Evolutionary conservation across 2,888 invertebrate species (phyloP).

Genomic region (Zelleria hepariella): DNA sequence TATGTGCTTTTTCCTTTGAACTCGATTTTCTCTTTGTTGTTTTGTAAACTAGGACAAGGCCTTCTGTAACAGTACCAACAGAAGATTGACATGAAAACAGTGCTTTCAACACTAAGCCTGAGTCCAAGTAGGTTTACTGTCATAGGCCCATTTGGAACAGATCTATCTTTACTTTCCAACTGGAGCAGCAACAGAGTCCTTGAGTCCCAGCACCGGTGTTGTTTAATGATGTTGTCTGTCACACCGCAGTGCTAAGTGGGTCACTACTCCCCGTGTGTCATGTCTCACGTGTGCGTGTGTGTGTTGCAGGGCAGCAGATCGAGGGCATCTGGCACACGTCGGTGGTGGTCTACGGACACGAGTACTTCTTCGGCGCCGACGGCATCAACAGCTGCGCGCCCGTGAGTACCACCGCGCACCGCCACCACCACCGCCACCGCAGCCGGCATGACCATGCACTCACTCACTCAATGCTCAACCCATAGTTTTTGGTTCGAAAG

Average conservation of each 20-base stretch:
- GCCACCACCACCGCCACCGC: conserved; percentile 7
- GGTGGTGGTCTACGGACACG: conserved; percentile 87
- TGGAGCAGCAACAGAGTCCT: not conserved
- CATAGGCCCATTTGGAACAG: not conserved
- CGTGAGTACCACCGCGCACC: conserved; percentile 69
- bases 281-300: too few species aligned
- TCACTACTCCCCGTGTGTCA: not conserved
- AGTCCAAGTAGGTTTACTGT: not conserved
- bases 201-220: not conserved
- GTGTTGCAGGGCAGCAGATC: conserved; percentile 79
- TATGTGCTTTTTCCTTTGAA: not conserved
- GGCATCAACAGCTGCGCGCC: conserved; percentile 87
- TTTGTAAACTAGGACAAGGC: not conserved
- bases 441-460: too few species aligned
- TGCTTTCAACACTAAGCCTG: not conserved
- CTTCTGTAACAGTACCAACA: not conserved
- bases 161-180: not conserved
- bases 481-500: too few species aligned
- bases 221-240: not conserved
- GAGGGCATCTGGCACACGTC: conserved; percentile 97
- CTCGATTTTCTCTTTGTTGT: not conserved
- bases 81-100: not conserved
- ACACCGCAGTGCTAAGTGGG: not conserved
- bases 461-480: too few species aligned
- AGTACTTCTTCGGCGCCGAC: conserved; percentile 88